phyloP scores from a whole-genome alignment of 92 coral and sea anemone genomes.

The Pocillopora meandrina region DNA sequence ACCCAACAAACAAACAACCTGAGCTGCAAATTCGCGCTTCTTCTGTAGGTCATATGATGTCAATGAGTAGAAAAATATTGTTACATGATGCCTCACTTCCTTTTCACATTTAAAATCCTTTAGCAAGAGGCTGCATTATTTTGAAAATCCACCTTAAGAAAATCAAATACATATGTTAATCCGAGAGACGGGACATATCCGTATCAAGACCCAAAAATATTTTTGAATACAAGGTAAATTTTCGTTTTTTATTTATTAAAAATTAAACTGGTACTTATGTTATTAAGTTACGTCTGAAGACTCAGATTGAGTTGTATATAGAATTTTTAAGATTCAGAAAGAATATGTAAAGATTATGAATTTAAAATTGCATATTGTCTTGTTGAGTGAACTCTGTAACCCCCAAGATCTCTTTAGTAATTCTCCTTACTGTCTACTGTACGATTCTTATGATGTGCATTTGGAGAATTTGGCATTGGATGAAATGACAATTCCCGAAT shows the following conservation, averaged over 20 bases:
- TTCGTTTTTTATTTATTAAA: conserved; percentile 16
- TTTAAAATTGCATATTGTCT: not conserved
- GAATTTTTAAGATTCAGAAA: conserved; percentile 4
- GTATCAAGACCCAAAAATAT: not conserved
- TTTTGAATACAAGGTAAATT: conserved; percentile 16
- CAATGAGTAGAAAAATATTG: too few species aligned
- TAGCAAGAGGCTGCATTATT: not conserved
- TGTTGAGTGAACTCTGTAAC: too few species aligned
- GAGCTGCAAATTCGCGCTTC: too few species aligned
- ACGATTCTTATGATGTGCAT: too few species aligned
- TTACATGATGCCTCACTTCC: not conserved
- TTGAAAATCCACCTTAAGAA: not conserved
- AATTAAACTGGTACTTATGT: conserved; percentile 5
- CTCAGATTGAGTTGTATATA: conserved; percentile 3
- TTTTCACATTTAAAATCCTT: not conserved
- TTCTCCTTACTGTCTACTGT: too few species aligned
- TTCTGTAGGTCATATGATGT: too few species aligned
- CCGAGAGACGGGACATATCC: not conserved
- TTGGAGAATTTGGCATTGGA: too few species aligned
- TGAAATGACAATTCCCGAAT: too few species aligned
- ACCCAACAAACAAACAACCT: too few species aligned
- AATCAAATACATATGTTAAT: not conserved
- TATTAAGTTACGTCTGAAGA: conserved; percentile 23
- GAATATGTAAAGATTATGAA: not conserved
- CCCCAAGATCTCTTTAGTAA: too few species aligned